Evolutionary conservation across 2,888 invertebrate genomes (phyloP), one percentile per base, ranked within the genome.

Genomic region (Norana najaformis): DNA sequence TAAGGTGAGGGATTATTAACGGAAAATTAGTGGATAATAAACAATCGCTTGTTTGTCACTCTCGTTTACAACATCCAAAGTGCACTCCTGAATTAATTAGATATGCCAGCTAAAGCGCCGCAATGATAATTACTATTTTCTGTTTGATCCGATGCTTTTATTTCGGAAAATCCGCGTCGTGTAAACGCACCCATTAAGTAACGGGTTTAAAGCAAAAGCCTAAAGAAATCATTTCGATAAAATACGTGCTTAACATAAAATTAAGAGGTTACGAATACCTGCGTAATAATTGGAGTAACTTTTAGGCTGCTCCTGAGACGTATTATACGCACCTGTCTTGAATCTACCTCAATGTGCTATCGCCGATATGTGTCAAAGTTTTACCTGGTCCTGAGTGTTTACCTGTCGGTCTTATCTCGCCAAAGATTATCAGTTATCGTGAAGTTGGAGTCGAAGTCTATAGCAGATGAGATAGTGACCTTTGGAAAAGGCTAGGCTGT

Each of bases 401-500:
- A 69, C 69, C 69, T 69, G 69, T n/a, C n/a, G 69, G n/a, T n/a
- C 69, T 69, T 69, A 69, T 69, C 69, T 69, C 30, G 30, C 8
- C 6, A 69, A 69, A 69, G 6, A 4, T 69, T 69, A 69, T 69
- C 69, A 69, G 69, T 69, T n/a, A 69, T n/a, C 8, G 69, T n/a
- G 30, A 69, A 8, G 16, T 69, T n/a, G 30, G 69, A 69, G 69
- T n/a, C 30, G 53, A 53, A 53, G 53, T 53, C 23, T 30, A n/a
- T 53, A 30, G 53, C 69, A n/a, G 69, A 69, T 69, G 30, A n/a
- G 30, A 69, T 69, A 69, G n/a, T n/a, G 69, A 69, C 69, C 69
- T 69, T 69, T 69, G 69, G 69, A n/a, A 23, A 69, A n/a, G n/a
- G 69, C n/a, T n/a, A 69, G n/a, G 69, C 69, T n/a, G 69, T 69